Base-by-base conservation (phyloP, 2,113 vertebrate species). In the Megaleporinus macrocephalus region DNA sequence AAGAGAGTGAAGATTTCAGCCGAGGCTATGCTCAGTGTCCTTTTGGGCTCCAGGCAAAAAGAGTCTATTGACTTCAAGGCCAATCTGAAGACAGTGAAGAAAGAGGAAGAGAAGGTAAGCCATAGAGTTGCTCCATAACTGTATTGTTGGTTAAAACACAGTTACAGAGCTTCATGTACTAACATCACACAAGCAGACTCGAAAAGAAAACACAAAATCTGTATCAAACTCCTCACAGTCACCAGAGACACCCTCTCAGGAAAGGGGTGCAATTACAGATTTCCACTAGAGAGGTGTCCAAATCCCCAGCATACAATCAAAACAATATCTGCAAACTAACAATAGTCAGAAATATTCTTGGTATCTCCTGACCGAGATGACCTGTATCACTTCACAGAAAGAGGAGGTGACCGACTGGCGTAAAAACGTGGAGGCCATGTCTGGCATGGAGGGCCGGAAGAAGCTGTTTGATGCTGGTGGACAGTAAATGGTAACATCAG, bases 71-170 rank as follows among this genome's bases (percentile, higher is more conserved):
- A 95, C 75, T 93, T 95, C 80, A 94, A 94, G 73, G 93, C 83
- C 66, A 94, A 93, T 78, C 92, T 95, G 0, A 95, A 95, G 88
- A 95, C 94, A 20, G 94, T 95, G 47, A 95, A 94, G 89, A 95
- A 94, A 86, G 94, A 94, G 18, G 94, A 95, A 0, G 94, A 93
- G 69, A 94, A 94, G 93, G 93, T 93, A 85, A 24, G 41, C 41
- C 41, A 44, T 44, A 44, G 41, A 9, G 41, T 44, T 44, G 5
- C 36, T 7, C 7, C 36, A 36, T 36, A 36, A 36, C 36, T 36
- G 36, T 49, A 15, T 16, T 51, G 49, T 51, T 51, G 49, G 49
- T 16, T 51, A 51, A 18, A 51, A 15, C 16, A 36, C 3, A 36
- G 36, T 7, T 36, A 36, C 7, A 36, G 36, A 36, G 36, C 36